These are phyloP conservation scores for Pygoscelis antarcticus DNA, from an alignment of 2,113 vertebrate species.

Conservation along the genomic window DNA sequence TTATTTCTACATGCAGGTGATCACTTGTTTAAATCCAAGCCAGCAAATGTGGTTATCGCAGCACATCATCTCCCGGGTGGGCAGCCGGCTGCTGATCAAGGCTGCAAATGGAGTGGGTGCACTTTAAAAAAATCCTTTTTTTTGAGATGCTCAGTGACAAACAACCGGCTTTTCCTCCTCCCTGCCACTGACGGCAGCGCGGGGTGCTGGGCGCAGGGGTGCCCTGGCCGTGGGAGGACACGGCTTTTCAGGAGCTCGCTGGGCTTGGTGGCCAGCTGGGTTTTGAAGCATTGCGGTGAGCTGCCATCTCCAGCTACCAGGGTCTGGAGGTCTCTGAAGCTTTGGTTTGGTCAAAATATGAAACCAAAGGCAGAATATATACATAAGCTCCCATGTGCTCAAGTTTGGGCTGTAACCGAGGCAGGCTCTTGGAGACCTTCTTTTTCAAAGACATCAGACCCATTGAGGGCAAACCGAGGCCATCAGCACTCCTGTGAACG, in stretches of 20 bases:
- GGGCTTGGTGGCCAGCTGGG: fast-evolving
- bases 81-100: fast-evolving
- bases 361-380: neutral
- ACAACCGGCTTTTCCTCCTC: neutral
- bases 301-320: neutral
- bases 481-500: neutral
- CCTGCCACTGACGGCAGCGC: fast-evolving
- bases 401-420: neutral
- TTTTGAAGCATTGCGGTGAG: neutral
- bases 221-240: neutral
- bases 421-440: neutral
- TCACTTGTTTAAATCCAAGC: neutral
- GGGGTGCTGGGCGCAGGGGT: neutral
- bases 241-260: fast-evolving
- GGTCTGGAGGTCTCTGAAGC: neutral
- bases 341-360: neutral
- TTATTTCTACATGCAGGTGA: neutral
- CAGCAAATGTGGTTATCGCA: fast-evolving
- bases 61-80: fast-evolving
- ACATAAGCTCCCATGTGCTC: neutral
- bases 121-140: neutral
- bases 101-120: neutral
- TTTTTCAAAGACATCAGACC: neutral
- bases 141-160: neutral
- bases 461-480: fast-evolving